Evolutionary conservation across 2,797 vertebrate genomes (phyloP).

Genomic region (Anolis apletophallus): DNA sequence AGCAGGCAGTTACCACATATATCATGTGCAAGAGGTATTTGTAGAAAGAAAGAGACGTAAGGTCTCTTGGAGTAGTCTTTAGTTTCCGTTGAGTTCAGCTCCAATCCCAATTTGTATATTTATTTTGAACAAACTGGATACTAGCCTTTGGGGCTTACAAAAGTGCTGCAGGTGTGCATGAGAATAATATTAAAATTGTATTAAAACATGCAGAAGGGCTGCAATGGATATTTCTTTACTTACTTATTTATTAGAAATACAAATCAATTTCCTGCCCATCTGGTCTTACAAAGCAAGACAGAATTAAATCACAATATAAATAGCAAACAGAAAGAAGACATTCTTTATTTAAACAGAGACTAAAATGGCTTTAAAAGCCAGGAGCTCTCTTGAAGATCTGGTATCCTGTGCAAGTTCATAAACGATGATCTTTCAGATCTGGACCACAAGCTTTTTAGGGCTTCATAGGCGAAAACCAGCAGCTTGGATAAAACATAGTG

Average conservation of each 20-base stretch:
- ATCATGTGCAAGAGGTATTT: not conserved
- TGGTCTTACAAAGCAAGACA: not conserved
- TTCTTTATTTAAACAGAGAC: not conserved
- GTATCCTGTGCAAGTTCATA: not conserved
- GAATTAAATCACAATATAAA: not conserved
- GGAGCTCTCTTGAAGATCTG: not conserved
- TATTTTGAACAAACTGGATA: not conserved
- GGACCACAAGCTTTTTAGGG: not conserved
- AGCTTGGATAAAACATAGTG: not conserved
- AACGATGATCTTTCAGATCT: not conserved
- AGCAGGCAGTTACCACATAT: not conserved
- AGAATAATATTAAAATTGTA: not conserved
- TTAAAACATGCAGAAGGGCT: not conserved
- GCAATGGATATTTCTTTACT: not conserved
- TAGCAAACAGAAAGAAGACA: not conserved
- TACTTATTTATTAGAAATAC: not conserved
- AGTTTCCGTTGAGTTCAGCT: not conserved
- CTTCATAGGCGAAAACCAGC: not conserved
- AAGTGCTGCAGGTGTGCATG: not conserved
- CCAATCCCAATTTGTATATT: conserved; percentile 1
- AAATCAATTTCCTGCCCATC: not conserved
- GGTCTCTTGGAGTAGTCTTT: conserved; percentile 9
- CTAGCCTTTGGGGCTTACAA: conserved; percentile 12
- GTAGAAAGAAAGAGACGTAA: not conserved
- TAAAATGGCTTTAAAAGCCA: not conserved